phyloP scores from a whole-genome alignment of 2,113 vertebrate genomes.

The Spea multiplicata region DNA sequence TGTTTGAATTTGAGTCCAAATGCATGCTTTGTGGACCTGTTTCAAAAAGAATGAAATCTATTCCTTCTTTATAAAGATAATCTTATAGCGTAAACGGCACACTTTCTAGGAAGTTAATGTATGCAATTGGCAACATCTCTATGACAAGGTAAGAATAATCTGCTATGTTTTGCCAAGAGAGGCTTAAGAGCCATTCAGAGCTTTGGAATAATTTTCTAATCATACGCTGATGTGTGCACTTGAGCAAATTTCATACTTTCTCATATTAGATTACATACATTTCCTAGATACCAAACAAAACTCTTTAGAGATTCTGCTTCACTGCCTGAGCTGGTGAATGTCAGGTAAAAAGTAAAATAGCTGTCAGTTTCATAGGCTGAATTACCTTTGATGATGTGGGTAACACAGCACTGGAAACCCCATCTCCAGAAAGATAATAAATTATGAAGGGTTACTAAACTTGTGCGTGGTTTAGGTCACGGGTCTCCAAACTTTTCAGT shows the following conservation, averaged over 20 bases:
- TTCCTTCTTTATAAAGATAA: neutral
- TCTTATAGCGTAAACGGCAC: slow-evolving; percentile 1
- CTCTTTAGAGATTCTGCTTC: slow-evolving; percentile 2
- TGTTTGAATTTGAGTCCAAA: no score
- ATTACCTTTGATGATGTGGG: no score
- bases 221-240: slow-evolving; percentile 24
- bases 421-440: no score
- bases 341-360: no score
- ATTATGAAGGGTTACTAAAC: no score
- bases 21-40: no score
- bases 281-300: slow-evolving; percentile 16
- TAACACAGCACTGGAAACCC: no score
- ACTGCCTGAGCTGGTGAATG: neutral
- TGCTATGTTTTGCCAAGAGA: slow-evolving; percentile 25
- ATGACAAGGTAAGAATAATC: slow-evolving; percentile 27
- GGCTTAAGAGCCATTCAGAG: slow-evolving; percentile 21
- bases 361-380: no score
- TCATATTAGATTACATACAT: slow-evolving; percentile 9
- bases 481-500: no score
- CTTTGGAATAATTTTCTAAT: slow-evolving; percentile 28
- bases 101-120: slow-evolving; percentile 6
- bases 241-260: slow-evolving; percentile 16
- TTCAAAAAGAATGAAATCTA: neutral
- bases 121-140: slow-evolving; percentile 7
- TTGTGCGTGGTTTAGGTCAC: no score